phyloP scores from a whole-genome alignment of 2,888 invertebrate species.

The Cantharis lateralis region DNA sequence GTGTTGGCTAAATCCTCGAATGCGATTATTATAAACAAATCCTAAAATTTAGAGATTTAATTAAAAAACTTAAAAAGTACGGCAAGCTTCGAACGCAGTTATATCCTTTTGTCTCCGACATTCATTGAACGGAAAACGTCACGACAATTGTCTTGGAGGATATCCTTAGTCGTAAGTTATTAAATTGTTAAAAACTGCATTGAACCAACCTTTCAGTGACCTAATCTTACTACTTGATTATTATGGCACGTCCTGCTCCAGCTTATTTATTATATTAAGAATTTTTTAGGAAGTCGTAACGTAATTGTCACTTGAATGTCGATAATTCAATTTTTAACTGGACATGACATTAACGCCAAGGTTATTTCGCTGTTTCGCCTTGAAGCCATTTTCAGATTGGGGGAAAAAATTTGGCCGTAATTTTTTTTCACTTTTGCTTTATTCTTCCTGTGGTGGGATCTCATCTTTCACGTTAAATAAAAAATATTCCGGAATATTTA shows the following conservation, averaged over 20 bases:
- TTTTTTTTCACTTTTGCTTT: not conserved
- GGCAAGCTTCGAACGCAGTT: not conserved
- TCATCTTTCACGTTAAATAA: not conserved
- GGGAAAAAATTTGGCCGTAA: not conserved
- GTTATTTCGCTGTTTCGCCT: not conserved
- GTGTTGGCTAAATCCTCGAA: not conserved
- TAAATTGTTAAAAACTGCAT: slow-evolving; percentile 28
- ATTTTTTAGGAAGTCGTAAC: not conserved
- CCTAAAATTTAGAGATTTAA: not conserved
- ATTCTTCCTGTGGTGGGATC: not conserved
- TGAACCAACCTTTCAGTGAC: slow-evolving; percentile 27
- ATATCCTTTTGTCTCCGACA: not conserved
- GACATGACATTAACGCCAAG: not conserved
- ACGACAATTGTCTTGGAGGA: slow-evolving; percentile 28
- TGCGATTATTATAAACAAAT: not conserved
- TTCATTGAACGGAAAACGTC: slow-evolving; percentile 22
- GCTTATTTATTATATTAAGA: slow-evolving; percentile 12
- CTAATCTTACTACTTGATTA: slow-evolving; percentile 27
- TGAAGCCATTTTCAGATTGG: not conserved
- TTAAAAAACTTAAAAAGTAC: not conserved
- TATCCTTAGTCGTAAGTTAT: slow-evolving; percentile 25
- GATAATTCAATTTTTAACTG: not conserved
- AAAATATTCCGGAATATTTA: not conserved
- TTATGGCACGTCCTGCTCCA: slow-evolving; percentile 22
- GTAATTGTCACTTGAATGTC: not conserved